Evolutionary conservation across 1,140 invertebrate species (phyloP), one percentile per base, ranked within the genome.

Genomic region (Himalopsyche phryganea): DNA sequence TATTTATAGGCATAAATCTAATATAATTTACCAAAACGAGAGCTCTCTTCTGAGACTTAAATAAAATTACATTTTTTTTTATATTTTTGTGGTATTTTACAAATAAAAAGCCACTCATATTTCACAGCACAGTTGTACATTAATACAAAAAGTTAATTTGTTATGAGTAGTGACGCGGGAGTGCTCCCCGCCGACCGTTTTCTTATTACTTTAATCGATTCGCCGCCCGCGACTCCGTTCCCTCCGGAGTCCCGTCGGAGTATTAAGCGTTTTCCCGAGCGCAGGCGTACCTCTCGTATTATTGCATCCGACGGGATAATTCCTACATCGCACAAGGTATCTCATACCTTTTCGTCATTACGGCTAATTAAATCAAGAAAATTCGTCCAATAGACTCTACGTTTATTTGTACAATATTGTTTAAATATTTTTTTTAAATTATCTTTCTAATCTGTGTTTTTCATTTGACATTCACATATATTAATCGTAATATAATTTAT

Each of bases 21-120:
- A 58, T 41, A 51, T 53, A 47, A 50, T 61, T 57, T 61, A 61
- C 48, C 58, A 58, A 65, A 61, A 48, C 23, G 52, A 60, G 53
- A 56, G 51, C 48, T 50, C 53, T 58, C 58, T 33, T 59, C 14
- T 17, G 62, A 58, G 63, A 64, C 62, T 55, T 60, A 61, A 65
- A 65, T 61, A 47, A 64, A 64, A 60, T 50, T 60, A 51, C 48
- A 42, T 42, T 51, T 57, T 58, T 49, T 61, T 61, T 65, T 58
- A 61, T 65, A 61, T 61, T 65, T 65, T 59, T 65, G 63, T 65
- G 63, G 63, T 65, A 61, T 64, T 58, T 55, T 65, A 65, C 63
- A 65, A 65, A 65, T 65, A 65, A 65, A 65, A 65, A 65, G 63
- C 63, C 63, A 65, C 63, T 65, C 60, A 57, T 63, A 65, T 65